Base-by-base conservation (phyloP, 2,113 vertebrate genomes). In the Nettapus auritus region DNA sequence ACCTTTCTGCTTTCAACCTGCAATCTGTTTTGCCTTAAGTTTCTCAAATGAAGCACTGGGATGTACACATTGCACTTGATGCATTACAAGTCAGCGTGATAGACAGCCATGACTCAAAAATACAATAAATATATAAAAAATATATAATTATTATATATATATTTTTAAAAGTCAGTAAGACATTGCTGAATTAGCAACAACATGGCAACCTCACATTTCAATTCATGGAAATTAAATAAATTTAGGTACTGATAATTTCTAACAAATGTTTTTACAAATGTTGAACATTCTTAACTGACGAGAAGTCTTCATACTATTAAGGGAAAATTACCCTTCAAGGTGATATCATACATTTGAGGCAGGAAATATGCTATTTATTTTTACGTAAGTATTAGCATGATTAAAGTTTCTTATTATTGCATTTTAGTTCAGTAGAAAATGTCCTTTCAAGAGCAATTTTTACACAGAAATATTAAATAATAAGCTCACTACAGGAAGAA, bases 21-120 rank as follows among this genome's bases (percentile, higher is more conserved):
- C 20, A 59, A 11, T 55, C 26, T 16, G 8, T 77, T 88, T 67
- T 57, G 16, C 4, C 77, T 80, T 34, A 42, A 42, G 15, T 76
- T 89, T 69, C 55, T 64, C 40, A 86, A 40, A 28, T 1, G 0
- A 77, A 66, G 34, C 13, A 22, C 21, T 48, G 67, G 44, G 15
- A 50, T n/a, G 11, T 17, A 34, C 10, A n/a, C 6, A 14, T 6
- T 1, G 1, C 23, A 40, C 5, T 12, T 25, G 50, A 69, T 23
- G 36, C 5, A 31, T 0, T 70, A 1, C 6, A 71, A 73, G 12
- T 73, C 67, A 77, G 20, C 29, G 16, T 57, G 36, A 57, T 12
- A 57, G 53, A 57, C 15, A 69, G 13, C 44, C 46, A 23, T 34
- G 23, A 17, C 67, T n/a, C 50, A 69, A n/a, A 46, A 9, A 56